Conservation (phyloP, 2,888 invertebrate genomes). For the Ophion costatus region DNA sequence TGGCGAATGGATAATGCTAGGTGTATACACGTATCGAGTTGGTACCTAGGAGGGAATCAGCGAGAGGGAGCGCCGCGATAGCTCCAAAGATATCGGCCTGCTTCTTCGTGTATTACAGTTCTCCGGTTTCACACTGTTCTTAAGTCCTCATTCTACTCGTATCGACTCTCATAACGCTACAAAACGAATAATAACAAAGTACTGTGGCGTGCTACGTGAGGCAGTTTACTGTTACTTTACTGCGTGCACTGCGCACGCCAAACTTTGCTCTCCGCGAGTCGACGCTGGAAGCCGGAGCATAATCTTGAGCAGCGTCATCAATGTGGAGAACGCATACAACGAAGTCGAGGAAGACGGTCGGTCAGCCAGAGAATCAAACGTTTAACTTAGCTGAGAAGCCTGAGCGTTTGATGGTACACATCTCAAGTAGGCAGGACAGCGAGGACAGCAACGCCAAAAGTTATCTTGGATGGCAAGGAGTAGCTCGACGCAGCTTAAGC, state of each 20-base stretch:
- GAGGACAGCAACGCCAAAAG: slow-evolving; percentile 20
- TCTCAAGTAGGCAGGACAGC: background rate
- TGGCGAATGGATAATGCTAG: slow-evolving; percentile 3
- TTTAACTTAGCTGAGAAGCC: slow-evolving; percentile 56
- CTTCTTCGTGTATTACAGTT: slow-evolving; percentile 22
- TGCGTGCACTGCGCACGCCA: slow-evolving; percentile 31
- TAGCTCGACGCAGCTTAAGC: slow-evolving; percentile 45
- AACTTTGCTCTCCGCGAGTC: slow-evolving; percentile 2
- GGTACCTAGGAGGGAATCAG: slow-evolving; percentile 1
- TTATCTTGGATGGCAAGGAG: slow-evolving; percentile 27
- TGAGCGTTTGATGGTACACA: slow-evolving; percentile 35
- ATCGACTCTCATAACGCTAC: slow-evolving; percentile 13
- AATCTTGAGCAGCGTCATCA: slow-evolving; percentile 1
- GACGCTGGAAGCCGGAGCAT: background rate
- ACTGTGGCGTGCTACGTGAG: slow-evolving; percentile 54
- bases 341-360: slow-evolving; percentile 43
- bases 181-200: slow-evolving; percentile 7
- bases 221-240: slow-evolving; percentile 66
- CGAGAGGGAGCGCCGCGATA: background rate
- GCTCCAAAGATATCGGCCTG: background rate
- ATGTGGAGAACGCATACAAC: slow-evolving; percentile 29
- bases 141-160: slow-evolving; percentile 4
- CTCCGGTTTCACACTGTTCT: slow-evolving; percentile 12
- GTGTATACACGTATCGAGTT: background rate
- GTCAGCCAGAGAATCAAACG: slow-evolving; percentile 19